phyloP scores from a whole-genome alignment of 2,113 vertebrate species.

The Procavia capensis region DNA sequence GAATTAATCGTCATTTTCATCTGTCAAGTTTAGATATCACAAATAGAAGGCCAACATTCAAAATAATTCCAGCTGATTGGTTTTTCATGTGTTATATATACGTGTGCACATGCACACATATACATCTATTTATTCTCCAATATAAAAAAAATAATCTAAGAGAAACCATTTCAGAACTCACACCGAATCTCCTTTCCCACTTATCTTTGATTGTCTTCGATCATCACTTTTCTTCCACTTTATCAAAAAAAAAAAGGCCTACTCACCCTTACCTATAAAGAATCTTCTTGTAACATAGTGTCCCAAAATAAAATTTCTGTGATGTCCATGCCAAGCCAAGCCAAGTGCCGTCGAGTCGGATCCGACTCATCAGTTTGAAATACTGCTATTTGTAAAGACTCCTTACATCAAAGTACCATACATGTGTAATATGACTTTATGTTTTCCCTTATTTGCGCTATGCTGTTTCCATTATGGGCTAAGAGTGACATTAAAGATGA shows the following conservation, averaged over 20 bases:
- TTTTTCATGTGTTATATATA: background rate
- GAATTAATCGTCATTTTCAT: constrained; percentile 54
- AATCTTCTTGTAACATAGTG: background rate
- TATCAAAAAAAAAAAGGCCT: constrained; percentile 24
- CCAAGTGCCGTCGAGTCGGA: no score
- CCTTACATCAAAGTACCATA: background rate
- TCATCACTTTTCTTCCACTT: background rate
- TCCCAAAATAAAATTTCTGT: background rate
- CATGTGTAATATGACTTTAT: background rate
- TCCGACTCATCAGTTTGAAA: constrained; percentile 14
- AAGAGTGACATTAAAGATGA: background rate
- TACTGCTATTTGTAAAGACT: background rate
- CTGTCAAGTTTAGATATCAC: constrained; percentile 61
- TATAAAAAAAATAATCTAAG: constrained; percentile 34
- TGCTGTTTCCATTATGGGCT: background rate
- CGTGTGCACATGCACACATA: background rate
- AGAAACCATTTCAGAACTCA: background rate
- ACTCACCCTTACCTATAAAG: background rate
- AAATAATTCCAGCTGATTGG: constrained; percentile 40
- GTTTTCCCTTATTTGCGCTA: background rate
- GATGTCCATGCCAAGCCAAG: no score
- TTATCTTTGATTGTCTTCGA: no score
- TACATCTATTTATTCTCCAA: background rate
- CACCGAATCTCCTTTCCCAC: background rate
- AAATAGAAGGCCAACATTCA: background rate